Conservation (phyloP, 1,140 invertebrate species). For the Ditylenchus dipsaci region DNA sequence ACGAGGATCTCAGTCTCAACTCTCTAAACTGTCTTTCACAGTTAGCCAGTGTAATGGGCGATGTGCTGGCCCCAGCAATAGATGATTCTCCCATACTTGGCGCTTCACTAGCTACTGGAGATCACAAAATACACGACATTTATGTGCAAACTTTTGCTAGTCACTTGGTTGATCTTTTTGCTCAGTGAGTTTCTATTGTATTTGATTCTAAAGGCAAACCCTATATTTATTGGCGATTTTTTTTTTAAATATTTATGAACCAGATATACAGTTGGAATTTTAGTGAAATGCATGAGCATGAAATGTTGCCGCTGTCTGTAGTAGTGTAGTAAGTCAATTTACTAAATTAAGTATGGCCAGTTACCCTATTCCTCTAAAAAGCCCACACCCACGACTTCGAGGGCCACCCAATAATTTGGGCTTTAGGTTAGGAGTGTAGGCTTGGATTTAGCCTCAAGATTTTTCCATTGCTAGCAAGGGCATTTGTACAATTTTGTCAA, state of each 20-base stretch:
- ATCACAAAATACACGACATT: conserved; percentile 2
- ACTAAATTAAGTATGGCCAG: no score
- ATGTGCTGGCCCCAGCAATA: background rate
- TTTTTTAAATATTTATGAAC: no score
- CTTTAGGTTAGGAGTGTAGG: no score
- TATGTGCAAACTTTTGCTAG: conserved; percentile 20
- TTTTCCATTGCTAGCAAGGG: no score
- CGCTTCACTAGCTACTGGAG: no score
- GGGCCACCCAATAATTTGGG: no score
- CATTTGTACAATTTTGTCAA: no score
- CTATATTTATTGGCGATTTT: no score
- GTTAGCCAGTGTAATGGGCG: conserved; percentile 25
- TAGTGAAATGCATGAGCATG: conserved; percentile 16
- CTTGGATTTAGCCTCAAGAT: no score
- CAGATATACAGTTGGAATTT: background rate
- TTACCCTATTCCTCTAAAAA: no score
- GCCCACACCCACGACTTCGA: no score
- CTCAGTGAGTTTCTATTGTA: conserved; percentile 6
- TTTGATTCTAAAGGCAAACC: no score
- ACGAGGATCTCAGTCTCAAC: conserved; percentile 22
- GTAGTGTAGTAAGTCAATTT: conserved; percentile 10
- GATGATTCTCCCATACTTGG: background rate
- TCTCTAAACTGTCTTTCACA: conserved; percentile 26
- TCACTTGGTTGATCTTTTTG: conserved; percentile 15
- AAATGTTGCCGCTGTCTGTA: conserved; percentile 19